These are phyloP conservation scores for Camarhynchus parvulus DNA, from an alignment of 2,113 vertebrate genomes.

Conservation along the genomic window DNA sequence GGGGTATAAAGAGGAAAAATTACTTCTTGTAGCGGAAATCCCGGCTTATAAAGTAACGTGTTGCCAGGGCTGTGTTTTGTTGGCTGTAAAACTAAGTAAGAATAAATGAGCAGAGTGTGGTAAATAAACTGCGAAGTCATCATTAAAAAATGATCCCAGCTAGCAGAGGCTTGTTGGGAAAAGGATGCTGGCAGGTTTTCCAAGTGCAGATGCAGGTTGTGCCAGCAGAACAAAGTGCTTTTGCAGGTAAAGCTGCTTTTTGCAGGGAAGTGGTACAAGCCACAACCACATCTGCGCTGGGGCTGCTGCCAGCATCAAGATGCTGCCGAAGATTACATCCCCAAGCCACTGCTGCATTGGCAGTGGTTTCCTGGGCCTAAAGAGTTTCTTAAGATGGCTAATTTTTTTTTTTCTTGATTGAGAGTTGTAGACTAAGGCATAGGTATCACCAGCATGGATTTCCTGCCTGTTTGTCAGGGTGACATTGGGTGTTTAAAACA, in stretches of 20 bases:
- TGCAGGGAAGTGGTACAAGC: slow-evolving; percentile 11
- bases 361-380: not conserved
- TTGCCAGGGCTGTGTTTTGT: not conserved
- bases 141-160: slow-evolving; percentile 19
- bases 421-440: not conserved
- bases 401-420: not conserved
- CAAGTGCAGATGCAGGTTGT: slow-evolving; percentile 36
- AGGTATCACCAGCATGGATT: not conserved
- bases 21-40: not conserved
- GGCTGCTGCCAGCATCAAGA: not conserved
- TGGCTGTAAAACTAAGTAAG: not conserved
- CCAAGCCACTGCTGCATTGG: not conserved
- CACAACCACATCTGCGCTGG: slow-evolving; percentile 16
- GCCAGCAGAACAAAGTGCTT: slow-evolving; percentile 48
- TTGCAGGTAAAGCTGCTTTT: slow-evolving; percentile 49
- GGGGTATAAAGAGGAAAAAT: slow-evolving; percentile 2
- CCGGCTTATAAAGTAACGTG: not conserved
- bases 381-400: not conserved
- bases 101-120: slow-evolving; percentile 4
- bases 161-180: slow-evolving; percentile 41
- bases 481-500: not conserved
- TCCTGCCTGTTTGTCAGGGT: not conserved
- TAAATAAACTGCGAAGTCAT: slow-evolving; percentile 58
- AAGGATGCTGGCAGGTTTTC: slow-evolving; percentile 41
- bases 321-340: slow-evolving; percentile 4